Percentiles rank a stretch among this genome's conserved stretches.
These are phyloP conservation scores for Parnassius smintheus DNA, from an alignment of 2,888 invertebrate genomes.

Conservation along the genomic window DNA sequence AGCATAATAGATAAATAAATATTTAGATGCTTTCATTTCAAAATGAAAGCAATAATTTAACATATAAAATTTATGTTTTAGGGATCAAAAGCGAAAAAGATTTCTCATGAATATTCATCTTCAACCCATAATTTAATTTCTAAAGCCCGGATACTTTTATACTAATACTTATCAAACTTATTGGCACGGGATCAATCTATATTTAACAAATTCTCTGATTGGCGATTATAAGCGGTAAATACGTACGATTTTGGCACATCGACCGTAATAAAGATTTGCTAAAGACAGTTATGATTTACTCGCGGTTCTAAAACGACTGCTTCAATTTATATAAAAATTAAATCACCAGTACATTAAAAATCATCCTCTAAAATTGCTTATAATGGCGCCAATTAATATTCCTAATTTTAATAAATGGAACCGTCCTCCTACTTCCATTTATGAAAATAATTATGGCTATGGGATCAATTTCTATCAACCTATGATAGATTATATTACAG, in stretches of 20 bases:
- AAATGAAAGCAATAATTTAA: no score
- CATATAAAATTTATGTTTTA: no score
- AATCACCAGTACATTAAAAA: not conserved
- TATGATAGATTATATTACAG: conserved; percentile 91
- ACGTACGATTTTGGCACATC: conserved; percentile 63
- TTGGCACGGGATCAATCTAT: conserved; percentile 71
- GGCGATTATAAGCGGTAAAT: conserved; percentile 59
- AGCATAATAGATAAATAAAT: no score
- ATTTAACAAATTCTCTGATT: conserved; percentile 66
- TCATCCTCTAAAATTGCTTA: conserved; percentile 10
- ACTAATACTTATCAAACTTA: conserved; percentile 41
- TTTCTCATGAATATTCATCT: no score
- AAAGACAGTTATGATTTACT: conserved; percentile 59
- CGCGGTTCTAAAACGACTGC: conserved; percentile 33
- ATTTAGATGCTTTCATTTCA: no score
- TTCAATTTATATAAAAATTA: not conserved
- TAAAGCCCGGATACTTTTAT: conserved; percentile 33
- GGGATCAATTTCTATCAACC: conserved; percentile 93
- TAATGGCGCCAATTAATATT: conserved; percentile 71
- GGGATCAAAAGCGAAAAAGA: no score
- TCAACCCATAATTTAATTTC: not conserved
- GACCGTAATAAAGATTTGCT: conserved; percentile 60
- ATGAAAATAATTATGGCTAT: conserved; percentile 91
- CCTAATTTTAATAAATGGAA: conserved; percentile 73
- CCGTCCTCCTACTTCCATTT: conserved; percentile 84